Evolutionary conservation across 2,888 invertebrate species (phyloP).

Genomic region (Cetonia aurata): DNA sequence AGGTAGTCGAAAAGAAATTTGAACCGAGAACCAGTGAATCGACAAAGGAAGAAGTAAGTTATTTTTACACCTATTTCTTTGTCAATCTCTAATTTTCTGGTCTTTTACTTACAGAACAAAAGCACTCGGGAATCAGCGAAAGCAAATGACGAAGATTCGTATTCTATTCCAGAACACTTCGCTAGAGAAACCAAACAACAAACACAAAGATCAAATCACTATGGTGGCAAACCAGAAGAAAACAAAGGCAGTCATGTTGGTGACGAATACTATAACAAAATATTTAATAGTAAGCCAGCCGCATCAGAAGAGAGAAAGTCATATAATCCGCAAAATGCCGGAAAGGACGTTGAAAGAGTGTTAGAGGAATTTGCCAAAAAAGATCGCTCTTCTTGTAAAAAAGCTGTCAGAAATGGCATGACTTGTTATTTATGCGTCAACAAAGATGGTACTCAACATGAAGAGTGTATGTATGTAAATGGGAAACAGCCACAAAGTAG

Average conservation of each 20-base stretch:
- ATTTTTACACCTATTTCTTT: neutral
- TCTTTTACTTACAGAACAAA: slow-evolving; percentile 1
- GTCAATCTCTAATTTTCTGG: neutral
- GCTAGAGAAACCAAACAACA: slow-evolving; percentile 52
- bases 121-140: slow-evolving; percentile 33
- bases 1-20: slow-evolving; percentile 16
- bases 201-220: neutral
- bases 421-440: slow-evolving; percentile 82
- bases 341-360: slow-evolving; percentile 78
- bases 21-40: slow-evolving; percentile 21
- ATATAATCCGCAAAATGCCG: slow-evolving; percentile 61
- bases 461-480: slow-evolving; percentile 84
- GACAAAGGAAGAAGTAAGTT: slow-evolving; percentile 13
- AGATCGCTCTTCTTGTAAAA: slow-evolving; percentile 79
- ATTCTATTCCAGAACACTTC: slow-evolving; percentile 58
- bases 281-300: slow-evolving; percentile 16
- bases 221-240: slow-evolving; percentile 3
- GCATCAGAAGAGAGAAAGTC: slow-evolving; percentile 48
- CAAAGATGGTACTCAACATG: slow-evolving; percentile 77
- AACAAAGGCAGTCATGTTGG: neutral
- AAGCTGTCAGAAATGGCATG: slow-evolving; percentile 79
- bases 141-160: slow-evolving; percentile 54
- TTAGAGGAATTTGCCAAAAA: slow-evolving; percentile 80
- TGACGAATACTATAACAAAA: slow-evolving; percentile 30
- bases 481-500: slow-evolving; percentile 76